Evolutionary conservation across 37 sponge, comb jelly and placozoan species (phyloP), one percentile per base, ranked within the genome.

Genomic region (Dysidea cf. avara): DNA sequence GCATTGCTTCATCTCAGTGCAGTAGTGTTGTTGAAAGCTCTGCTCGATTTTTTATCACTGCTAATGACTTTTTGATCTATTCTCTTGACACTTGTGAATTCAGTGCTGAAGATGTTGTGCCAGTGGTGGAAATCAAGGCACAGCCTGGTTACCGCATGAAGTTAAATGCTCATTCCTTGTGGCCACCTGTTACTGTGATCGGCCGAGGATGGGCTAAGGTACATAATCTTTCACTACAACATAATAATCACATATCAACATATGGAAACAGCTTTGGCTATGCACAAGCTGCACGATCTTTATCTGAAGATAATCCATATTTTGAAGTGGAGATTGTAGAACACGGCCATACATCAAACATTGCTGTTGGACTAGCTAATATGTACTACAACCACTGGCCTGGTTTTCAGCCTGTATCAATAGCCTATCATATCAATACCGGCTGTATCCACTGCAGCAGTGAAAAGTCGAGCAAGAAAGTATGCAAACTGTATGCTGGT

Each of bases 271-370:
- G 70, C 0, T 61, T 86, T 29, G 87, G 87, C 28, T 83, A 74
- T 80, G 69, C 71, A 6, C 77, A 80, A 35, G 56, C 75, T 4
- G 54, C 75, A 2, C 30, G 33, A 31, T 85, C 90, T 7, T 74
- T 89, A 21, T 75, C 56, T 11, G 70, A 69, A 2, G 67, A 53
- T 6, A 25, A 43, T 21, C 39, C 69, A 0, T 89, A 89, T 53
- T 89, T 89, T 71, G 90, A 89, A 56, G 81, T 89, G 24, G 85
- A 80, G 32, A 49, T 83, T 16, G 49, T 69, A 14, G 72, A 61
- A 14, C 59, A 71, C 35, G 56, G 73, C 51, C 7, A 32, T 1
- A 69, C 75, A 56, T 80, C 69, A 56, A 68, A 77, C 46, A 72
- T 89, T 35, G 90, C 80, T 13, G 55, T 89, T 1, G 90, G 90